Evolutionary conservation across 1,140 invertebrate genomes (phyloP).

Genomic region (Aricia agestis): DNA sequence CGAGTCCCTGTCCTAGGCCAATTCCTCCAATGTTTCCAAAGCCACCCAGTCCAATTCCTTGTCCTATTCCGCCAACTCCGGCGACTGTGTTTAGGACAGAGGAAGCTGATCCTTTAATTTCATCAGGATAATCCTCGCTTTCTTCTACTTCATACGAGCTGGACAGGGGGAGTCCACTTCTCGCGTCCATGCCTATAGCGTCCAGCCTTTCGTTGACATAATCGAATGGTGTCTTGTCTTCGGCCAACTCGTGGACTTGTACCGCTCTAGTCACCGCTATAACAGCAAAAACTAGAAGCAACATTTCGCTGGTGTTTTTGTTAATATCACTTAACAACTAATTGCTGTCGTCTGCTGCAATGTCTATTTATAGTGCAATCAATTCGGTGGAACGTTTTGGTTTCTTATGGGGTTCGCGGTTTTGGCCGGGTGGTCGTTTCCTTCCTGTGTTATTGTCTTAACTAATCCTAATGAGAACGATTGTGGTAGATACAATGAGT

Average conservation of each 20-base stretch:
- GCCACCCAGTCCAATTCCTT: conserved; percentile 44
- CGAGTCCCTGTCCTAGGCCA: conserved; percentile 44
- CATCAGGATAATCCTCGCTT: conserved; percentile 65
- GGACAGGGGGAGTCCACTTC: conserved; percentile 60
- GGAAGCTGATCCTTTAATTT: conserved; percentile 62
- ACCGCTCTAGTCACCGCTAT: conserved; percentile 41
- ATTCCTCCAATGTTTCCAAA: conserved; percentile 44
- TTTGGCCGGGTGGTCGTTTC: conserved; percentile 53
- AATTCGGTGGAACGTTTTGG: conserved; percentile 65
- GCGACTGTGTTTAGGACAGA: conserved; percentile 59
- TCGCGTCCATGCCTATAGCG: conserved; percentile 46
- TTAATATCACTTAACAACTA: conserved; percentile 56
- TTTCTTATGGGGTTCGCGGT: conserved; percentile 62
- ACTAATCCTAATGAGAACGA: conserved; percentile 67
- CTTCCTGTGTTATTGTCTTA: conserved; percentile 74
- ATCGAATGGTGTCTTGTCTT: conserved; percentile 67
- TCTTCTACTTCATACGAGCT: conserved; percentile 70
- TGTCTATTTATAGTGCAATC: conserved; percentile 68
- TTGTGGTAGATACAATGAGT: conserved; percentile 63
- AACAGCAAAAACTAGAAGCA: conserved; percentile 47
- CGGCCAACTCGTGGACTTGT: conserved; percentile 50
- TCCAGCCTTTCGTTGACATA: conserved; percentile 61
- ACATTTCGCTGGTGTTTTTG: conserved; percentile 58
- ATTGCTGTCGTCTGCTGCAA: conserved; percentile 59
- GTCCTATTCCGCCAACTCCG: conserved; percentile 49